Evolutionary conservation across 2,113 vertebrate species (phyloP), one percentile per base, ranked within the genome.

Genomic region (Halcyon malimbica): DNA sequence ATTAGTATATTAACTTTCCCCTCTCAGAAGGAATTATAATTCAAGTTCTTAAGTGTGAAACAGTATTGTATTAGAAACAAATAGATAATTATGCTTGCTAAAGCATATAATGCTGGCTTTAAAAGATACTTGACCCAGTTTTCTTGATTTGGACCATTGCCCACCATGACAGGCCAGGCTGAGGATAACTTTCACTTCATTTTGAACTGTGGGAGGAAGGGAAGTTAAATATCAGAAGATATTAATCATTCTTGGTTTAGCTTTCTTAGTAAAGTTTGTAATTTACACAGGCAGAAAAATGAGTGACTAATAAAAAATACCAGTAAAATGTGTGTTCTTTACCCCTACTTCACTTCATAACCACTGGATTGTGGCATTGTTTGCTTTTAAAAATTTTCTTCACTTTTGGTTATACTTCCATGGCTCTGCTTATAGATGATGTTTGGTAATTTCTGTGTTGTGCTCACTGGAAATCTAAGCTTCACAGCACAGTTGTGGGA

Each of bases 91-190:
- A 48, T 82, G 63, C 65, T 91, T 94, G 41, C 62, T 65, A 59
- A 85, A 85, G 71, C 63, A 59, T 87, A 18, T 79, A 80, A 48
- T 75, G n/a, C 78, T 89, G 74, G 56, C 64, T 94, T 94, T 91
- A 87, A 86, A 97, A 87, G 54, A 90, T 95, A 65, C 56, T 90
- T 97, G 93, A 97, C 92, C 90, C 94, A 96, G 53, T 96, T 97
- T 96, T 87, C 87, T 92, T 93, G 89, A 69, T 95, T 94, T 95
- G 93, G 94, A 95, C 86, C 65, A 23, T 19, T 96, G 94, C 86
- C 93, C 77, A 90, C 65, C 76, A 26, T 92, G 76, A 91, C 90
- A 96, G 89, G 75, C 74, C 71, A 89, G 56, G 57, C 63, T 83
- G 67, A 76, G 78, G 91, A 89, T 85, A 95, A 67, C 88, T 96